Base-by-base conservation (phyloP, 2,113 vertebrate genomes). In the Phalacrocorax pelagicus region DNA sequence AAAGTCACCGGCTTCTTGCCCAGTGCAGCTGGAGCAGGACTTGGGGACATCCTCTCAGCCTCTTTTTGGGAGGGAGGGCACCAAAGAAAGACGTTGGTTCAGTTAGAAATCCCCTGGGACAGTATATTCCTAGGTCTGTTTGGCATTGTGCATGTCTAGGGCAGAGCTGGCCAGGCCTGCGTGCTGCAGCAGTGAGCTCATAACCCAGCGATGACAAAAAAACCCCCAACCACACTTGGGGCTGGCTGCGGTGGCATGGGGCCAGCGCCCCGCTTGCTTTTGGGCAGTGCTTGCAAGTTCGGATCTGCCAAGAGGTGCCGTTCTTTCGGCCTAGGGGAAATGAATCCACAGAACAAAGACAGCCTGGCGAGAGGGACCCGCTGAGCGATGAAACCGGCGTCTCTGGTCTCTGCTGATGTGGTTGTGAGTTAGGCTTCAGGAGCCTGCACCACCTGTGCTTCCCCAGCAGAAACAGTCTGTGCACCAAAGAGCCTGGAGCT, bases 171-270 rank as follows among this genome's bases (percentile, higher is more conserved):
- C 78, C 81, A 57, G 73, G 61, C 80, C 22, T 6, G 55, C 12
- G 0, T 67, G 75, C 75, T 95, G 86, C 92, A 86, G 85, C 71
- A 36, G 63, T 93, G 92, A 95, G 80, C 92, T 96, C 95, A 92
- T 75, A 84, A 87, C 77, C 19, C 8, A 6, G n/a, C 0, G 0
- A 46, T 66, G 80, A 62, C 65, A 79, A 80, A 89, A 91, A 91
- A 74, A 15, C 2, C 34, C 40, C 40, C 59, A 77, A 1, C 38
- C 62, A 7, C 7, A 5, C 74, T 46, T 70, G 29, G 54, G 70
- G 42, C 57, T 0, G 1, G 61, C 42, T 1, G 1, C 0, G 3
- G 55, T 65, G 80, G 67, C 72, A 29, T 27, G 40, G 57, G 47
- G 51, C 47, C 80, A 65, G 65, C 8, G 11, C 72, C 47, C 34